phyloP scores from a whole-genome alignment of 37 sponge, comb jelly and placozoan genomes.

The Cladorhizidae sp. region DNA sequence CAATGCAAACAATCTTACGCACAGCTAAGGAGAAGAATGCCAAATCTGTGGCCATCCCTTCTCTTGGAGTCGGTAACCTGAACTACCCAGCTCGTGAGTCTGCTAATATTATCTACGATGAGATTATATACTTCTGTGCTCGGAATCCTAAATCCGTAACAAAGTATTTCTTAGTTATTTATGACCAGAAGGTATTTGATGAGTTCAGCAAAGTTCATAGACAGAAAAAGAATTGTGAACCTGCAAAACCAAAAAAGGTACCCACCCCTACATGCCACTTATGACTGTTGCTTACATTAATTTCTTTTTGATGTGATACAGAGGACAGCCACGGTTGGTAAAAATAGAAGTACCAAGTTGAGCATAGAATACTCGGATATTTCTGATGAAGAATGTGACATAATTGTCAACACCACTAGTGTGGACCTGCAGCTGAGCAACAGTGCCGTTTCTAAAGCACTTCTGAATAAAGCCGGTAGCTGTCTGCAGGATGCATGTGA shows the following conservation, averaged over 20 bases:
- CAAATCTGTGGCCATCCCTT: constrained; percentile 34
- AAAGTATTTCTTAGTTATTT: constrained; percentile 28
- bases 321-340: not conserved
- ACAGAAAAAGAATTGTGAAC: constrained; percentile 1
- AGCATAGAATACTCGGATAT: constrained; percentile 26
- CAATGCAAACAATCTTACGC: constrained; percentile 12
- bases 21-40: constrained; percentile 8
- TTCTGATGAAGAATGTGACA: constrained; percentile 34
- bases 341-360: constrained; percentile 8
- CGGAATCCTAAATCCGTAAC: not conserved
- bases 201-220: constrained; percentile 25
- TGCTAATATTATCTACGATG: constrained; percentile 29
- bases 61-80: constrained; percentile 38
- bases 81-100: constrained; percentile 27
- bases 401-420: constrained; percentile 57
- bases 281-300: not conserved
- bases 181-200: constrained; percentile 13
- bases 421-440: constrained; percentile 14
- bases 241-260: not conserved
- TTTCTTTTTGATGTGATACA: not conserved
- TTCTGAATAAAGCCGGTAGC: constrained; percentile 39
- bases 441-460: constrained; percentile 16
- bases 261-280: too few species aligned
- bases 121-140: constrained; percentile 28
- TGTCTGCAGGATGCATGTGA: constrained; percentile 22